These are phyloP conservation scores for Papilio demoleus DNA, from an alignment of 2,888 invertebrate genomes.

Conservation along the genomic window DNA sequence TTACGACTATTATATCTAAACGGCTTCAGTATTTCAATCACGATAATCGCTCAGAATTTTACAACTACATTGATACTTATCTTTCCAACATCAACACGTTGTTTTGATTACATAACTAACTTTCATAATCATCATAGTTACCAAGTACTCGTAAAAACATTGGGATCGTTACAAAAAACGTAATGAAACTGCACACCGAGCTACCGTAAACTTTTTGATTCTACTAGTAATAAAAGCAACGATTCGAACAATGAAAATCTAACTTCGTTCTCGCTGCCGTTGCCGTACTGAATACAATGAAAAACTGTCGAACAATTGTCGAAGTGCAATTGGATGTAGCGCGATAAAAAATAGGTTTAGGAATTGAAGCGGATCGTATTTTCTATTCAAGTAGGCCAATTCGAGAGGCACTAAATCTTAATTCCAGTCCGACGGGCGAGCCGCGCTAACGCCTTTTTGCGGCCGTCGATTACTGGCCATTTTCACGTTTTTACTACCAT, in stretches of 20 bases:
- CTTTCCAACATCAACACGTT: no score
- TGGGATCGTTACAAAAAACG: neutral
- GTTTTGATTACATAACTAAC: neutral
- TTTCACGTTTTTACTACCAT: constrained; percentile 44
- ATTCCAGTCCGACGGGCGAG: constrained; percentile 50
- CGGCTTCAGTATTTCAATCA: no score
- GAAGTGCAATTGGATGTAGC: constrained; percentile 52
- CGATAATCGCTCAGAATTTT: no score
- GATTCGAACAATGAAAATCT: constrained; percentile 27
- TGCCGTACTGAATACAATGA: constrained; percentile 29
- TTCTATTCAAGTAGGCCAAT: constrained; percentile 57
- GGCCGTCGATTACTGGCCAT: constrained; percentile 44
- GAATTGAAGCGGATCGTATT: constrained; percentile 45
- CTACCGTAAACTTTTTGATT: constrained; percentile 20
- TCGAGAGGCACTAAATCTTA: constrained; percentile 59
- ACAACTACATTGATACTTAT: no score
- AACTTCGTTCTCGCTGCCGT: constrained; percentile 2
- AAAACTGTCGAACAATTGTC: constrained; percentile 47
- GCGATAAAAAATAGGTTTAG: constrained; percentile 51
- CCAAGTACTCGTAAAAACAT: neutral
- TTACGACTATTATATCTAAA: no score
- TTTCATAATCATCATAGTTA: neutral
- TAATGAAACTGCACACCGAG: neutral
- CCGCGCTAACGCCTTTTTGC: constrained; percentile 36
- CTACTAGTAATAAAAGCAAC: constrained; percentile 20